Percentiles rank a stretch among this genome's conserved stretches.
Evolutionary conservation across 2,888 invertebrate species (phyloP).

Genomic region (Troides helena): DNA sequence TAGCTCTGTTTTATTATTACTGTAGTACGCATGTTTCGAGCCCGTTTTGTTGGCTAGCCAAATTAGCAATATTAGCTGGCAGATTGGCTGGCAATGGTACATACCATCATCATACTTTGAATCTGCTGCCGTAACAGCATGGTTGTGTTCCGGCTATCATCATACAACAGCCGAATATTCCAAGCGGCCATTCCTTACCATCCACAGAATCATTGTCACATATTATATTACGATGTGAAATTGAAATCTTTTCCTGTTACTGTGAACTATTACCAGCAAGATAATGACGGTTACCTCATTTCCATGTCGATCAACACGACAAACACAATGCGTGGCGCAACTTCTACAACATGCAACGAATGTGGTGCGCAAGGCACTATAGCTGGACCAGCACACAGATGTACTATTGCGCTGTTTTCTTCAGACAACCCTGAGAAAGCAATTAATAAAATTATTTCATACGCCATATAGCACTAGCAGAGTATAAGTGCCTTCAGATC

Average conservation of each 20-base stretch:
- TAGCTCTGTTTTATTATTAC: too few species aligned
- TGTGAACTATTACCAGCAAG: neutral
- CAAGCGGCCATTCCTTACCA: too few species aligned
- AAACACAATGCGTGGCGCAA: conserved; percentile 63
- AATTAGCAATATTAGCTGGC: too few species aligned
- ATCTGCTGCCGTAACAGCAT: too few species aligned
- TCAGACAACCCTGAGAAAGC: conserved; percentile 59
- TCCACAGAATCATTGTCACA: too few species aligned
- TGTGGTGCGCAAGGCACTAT: conserved; percentile 63
- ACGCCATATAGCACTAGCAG: neutral
- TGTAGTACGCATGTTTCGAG: too few species aligned
- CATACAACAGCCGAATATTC: too few species aligned
- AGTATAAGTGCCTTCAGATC: neutral
- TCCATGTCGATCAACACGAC: conserved; percentile 65
- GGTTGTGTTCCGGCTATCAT: too few species aligned
- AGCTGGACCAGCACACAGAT: conserved; percentile 56
- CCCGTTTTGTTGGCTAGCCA: too few species aligned
- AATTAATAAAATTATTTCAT: neutral
- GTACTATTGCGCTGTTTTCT: conserved; percentile 68
- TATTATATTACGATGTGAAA: too few species aligned
- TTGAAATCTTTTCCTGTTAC: neutral
- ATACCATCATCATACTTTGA: too few species aligned
- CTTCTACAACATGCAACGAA: conserved; percentile 60
- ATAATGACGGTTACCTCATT: conserved; percentile 56
- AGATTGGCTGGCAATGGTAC: too few species aligned